Conservation (phyloP, 2,888 invertebrate species). For the Siphonodentalium dalli region DNA sequence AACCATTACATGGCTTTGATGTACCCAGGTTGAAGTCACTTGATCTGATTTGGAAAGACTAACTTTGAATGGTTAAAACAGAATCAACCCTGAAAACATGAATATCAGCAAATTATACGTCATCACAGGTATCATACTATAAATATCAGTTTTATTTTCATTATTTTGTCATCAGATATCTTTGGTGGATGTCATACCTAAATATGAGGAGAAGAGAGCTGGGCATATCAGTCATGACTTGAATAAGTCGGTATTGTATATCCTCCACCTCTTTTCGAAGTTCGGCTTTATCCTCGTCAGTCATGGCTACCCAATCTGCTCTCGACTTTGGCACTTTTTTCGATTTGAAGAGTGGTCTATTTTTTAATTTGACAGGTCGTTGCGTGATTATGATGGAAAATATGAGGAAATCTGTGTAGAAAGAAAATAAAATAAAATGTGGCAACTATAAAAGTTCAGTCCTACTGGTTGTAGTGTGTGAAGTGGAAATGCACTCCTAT, state of each 20-base stretch:
- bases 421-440: neutral
- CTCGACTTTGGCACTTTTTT: conserved; percentile 38
- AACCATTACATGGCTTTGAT: too few species aligned
- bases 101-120: too few species aligned
- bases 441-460: neutral
- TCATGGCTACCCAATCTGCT: conserved; percentile 46
- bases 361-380: conserved; percentile 44
- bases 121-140: too few species aligned
- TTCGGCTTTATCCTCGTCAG: conserved; percentile 42
- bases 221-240: conserved; percentile 67
- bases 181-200: conserved; percentile 69
- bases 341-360: conserved; percentile 37
- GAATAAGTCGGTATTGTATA: conserved; percentile 68
- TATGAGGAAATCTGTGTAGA: conserved; percentile 52
- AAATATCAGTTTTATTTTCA: too few species aligned
- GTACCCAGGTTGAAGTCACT: too few species aligned
- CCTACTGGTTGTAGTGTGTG: too few species aligned
- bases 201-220: conserved; percentile 73
- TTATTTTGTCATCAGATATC: too few species aligned
- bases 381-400: conserved; percentile 54
- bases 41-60: too few species aligned
- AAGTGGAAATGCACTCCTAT: too few species aligned
- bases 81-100: too few species aligned
- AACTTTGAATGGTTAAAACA: too few species aligned
- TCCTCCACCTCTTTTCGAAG: conserved; percentile 46